Evolutionary conservation across 2,888 invertebrate genomes (phyloP), one percentile per base, ranked within the genome.

Genomic region (Dynastes tityus): DNA sequence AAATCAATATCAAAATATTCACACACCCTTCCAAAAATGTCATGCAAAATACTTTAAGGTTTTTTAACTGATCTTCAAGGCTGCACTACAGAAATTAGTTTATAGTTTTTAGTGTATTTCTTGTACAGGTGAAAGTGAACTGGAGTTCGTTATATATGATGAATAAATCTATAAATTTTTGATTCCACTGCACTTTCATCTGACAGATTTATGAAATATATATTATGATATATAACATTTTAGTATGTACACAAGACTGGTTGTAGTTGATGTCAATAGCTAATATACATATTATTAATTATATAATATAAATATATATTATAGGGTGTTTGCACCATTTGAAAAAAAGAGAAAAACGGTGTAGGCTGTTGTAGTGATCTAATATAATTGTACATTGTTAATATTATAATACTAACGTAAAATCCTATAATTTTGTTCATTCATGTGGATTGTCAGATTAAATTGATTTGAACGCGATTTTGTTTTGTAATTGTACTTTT

Each of bases 161-260:
- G 4, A 55, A 55, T 22, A 55, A 55, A 55, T 55, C n/a, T 55
- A 55, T 22, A 55, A 55, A 55, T 16, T 55, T 5, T 16, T 11
- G n/a, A 58, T 64, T 37, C 53, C 64, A 9, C n/a, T 68, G 40
- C 37, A 55, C 64, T 76, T 65, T 61, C 45, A 55, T 29, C 29
- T 22, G 55, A 53, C 37, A 67, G 61, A 78, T 76, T 22, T 68
- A 79, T 76, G 74, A 78, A 67, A 70, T 78, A 81, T 81, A 78
- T 75, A 79, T 78, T 75, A 75, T 78, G 75, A 79, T 55, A 70
- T 71, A 78, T 73, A 79, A 70, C 64, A 63, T 65, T 78, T 86
- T 87, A 87, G 86, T 86, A 86, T 87, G 84, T 87, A 87, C 87
- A 87, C 87, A 88, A 88, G 88, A 88, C 88, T 88, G 88, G 87